Evolutionary conservation across 2,113 vertebrate genomes (phyloP), one percentile per base, ranked within the genome.

Genomic region (Brachionichthys hirsutus): DNA sequence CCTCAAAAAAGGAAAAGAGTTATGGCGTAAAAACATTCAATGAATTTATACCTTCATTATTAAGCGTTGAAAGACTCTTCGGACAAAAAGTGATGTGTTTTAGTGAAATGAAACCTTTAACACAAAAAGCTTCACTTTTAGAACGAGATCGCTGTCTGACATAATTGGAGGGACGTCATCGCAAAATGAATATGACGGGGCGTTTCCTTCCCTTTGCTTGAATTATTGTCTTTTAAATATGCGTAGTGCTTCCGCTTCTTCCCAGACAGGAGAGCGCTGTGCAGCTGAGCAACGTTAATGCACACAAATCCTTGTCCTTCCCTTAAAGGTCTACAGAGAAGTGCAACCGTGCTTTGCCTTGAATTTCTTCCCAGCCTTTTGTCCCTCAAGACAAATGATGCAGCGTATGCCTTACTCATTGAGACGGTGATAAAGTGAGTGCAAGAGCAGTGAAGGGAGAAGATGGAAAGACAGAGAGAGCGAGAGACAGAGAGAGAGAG

Each of bases 381-480:
- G 73, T 85, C 77, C 81, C 72, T 67, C 12, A 52, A 73, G 76
- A 40, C 54, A 80, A 84, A 76, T 83, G 75, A 86, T 80, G 65
- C 78, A 84, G 75, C 77, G 81, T 54, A 78, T 72, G 73, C 60
- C 58, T 82, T 24, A 72, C 30, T 74, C 30, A 3, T 20, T 13
- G 50, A 57, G 76, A 70, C 40, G 59, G 48, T 75, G 78, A 79
- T 80, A 61, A 73, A 84, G 68, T 78, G 77, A 54, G 73, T 82
- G 70, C 72, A 77, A 75, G 70, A 71, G 57, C 17, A 41, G 56
- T 60, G 38, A 57, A 71, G 61, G 52, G 55, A 42, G 36, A 44
- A 67, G 67, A 68, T 16, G 48, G 54, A 75, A 60, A 66, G 62
- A 61, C 22, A 16, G 53, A 20, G 53, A 36, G 40, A 36, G 24